Evolutionary conservation across 2,888 invertebrate species (phyloP).

Genomic region (Myopa tessellatipennis): DNA sequence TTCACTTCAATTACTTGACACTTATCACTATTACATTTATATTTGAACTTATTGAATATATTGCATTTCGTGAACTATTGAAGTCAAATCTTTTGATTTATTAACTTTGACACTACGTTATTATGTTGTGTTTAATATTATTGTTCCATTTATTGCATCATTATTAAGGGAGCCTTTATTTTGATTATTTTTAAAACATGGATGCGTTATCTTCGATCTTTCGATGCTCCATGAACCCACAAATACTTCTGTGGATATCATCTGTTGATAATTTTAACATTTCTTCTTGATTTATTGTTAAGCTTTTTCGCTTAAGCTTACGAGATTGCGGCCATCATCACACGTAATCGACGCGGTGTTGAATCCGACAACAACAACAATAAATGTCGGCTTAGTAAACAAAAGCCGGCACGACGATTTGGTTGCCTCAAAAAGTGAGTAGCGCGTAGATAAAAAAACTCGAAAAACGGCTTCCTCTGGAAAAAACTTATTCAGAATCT

Average conservation of each 20-base stretch:
- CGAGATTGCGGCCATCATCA: not conserved
- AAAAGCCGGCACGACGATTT: constrained; percentile 22
- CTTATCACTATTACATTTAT: too few species aligned
- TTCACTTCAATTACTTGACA: too few species aligned
- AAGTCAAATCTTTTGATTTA: not conserved
- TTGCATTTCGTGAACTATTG: too few species aligned
- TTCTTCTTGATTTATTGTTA: constrained; percentile 4
- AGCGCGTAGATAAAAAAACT: too few species aligned
- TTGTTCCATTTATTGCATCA: too few species aligned
- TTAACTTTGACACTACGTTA: not conserved
- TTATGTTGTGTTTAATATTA: not conserved
- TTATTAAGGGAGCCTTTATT: too few species aligned
- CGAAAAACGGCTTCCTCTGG: too few species aligned
- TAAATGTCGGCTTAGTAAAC: constrained; percentile 8
- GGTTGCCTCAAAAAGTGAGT: not conserved
- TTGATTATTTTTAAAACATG: too few species aligned
- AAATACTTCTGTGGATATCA: constrained; percentile 8
- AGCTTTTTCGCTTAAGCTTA: constrained; percentile 4
- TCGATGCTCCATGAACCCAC: too few species aligned
- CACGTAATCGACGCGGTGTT: not conserved
- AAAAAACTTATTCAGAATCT: not conserved
- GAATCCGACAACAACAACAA: constrained; percentile 3
- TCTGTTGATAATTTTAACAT: not conserved
- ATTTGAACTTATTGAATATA: too few species aligned
- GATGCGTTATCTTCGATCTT: too few species aligned